Conservation (phyloP, 2,888 invertebrate species). For the Taphrorychus bicolor region DNA sequence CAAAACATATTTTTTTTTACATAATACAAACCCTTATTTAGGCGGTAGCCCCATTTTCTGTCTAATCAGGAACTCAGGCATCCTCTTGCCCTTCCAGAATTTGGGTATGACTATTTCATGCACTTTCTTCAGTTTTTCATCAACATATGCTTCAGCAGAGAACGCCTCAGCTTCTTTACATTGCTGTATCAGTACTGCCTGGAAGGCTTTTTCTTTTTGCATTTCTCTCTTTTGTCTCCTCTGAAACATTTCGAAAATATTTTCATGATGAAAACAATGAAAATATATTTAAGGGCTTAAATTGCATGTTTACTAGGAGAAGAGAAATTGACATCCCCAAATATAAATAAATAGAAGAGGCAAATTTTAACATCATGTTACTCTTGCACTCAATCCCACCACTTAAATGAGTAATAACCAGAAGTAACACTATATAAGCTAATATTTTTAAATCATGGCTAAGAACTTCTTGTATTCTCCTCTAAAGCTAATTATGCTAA, state of each 20-base stretch:
- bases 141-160: conserved; percentile 76
- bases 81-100: conserved; percentile 65
- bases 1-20: too few relatives aligned
- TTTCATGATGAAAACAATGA: too few relatives aligned
- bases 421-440: too few relatives aligned
- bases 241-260: conserved; percentile 61
- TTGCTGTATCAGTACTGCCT: conserved; percentile 71
- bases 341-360: too few relatives aligned
- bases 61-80: conserved; percentile 73
- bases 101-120: conserved; percentile 54
- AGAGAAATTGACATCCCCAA: background rate
- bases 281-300: background rate
- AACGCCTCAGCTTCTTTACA: conserved; percentile 78
- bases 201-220: conserved; percentile 80
- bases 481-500: too few relatives aligned
- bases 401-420: too few relatives aligned
- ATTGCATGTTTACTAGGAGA: background rate
- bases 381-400: too few relatives aligned
- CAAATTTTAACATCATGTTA: too few relatives aligned
- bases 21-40: conserved; percentile 32
- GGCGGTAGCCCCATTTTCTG: conserved; percentile 67
- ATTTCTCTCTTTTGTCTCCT: conserved; percentile 72
- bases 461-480: too few relatives aligned
- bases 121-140: conserved; percentile 64
- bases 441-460: too few relatives aligned